Conservation (phyloP, 2,888 invertebrate species). For the Chalcis sispes region DNA sequence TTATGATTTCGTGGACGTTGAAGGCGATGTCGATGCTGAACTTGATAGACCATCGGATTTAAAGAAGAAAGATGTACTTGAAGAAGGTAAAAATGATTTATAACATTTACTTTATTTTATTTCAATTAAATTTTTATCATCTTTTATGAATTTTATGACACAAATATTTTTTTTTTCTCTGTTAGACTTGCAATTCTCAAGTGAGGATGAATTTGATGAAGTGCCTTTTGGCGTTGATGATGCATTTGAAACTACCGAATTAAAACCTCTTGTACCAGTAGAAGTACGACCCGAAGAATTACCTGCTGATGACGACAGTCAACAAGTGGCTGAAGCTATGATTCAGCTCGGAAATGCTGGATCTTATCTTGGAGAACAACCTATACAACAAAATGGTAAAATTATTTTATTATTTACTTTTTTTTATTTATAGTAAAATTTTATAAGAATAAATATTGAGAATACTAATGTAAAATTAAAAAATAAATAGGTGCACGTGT, state of each 20-base stretch:
- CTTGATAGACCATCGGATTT: conserved; percentile 77
- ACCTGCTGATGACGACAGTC: conserved; percentile 80
- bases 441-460: not conserved
- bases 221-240: conserved; percentile 79
- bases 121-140: too few relatives aligned
- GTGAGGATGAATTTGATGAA: conserved; percentile 83
- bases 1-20: conserved; percentile 83
- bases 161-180: conserved; percentile 54
- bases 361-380: conserved; percentile 78
- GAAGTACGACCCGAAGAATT: conserved; percentile 68
- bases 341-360: conserved; percentile 84
- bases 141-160: too few relatives aligned
- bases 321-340: conserved; percentile 87
- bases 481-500: not conserved
- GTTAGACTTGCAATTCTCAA: conserved; percentile 83
- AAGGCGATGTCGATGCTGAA: conserved; percentile 76
- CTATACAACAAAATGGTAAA: conserved; percentile 70
- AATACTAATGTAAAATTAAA: too few relatives aligned
- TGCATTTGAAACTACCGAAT: conserved; percentile 71
- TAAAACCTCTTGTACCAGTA: conserved; percentile 69
- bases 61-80: conserved; percentile 83
- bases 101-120: not conserved
- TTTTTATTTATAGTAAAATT: conserved; percentile 78
- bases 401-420: conserved; percentile 9
- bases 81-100: conserved; percentile 80